These are phyloP conservation scores for Picathartes gymnocephalus DNA, from an alignment of 2,113 vertebrate genomes.

Conservation along the genomic window DNA sequence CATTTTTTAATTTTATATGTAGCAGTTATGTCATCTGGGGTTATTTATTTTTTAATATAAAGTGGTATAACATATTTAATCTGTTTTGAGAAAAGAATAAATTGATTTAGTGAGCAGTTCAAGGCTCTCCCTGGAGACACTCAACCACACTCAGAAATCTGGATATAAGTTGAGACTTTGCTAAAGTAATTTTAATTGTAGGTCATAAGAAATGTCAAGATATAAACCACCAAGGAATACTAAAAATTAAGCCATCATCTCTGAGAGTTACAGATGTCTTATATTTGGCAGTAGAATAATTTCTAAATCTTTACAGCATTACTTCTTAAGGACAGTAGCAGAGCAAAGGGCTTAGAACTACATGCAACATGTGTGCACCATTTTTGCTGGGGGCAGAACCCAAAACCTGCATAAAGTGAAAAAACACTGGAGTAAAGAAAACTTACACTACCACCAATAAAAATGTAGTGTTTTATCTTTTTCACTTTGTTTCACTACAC, in stretches of 20 bases:
- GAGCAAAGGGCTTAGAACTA: background rate
- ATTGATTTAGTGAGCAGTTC: slow-evolving; percentile 43
- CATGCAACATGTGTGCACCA: background rate
- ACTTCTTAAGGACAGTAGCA: background rate
- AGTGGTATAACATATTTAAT: slow-evolving; percentile 43
- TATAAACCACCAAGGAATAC: slow-evolving; percentile 36
- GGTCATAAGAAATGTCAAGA: slow-evolving; percentile 39
- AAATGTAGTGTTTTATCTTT: background rate
- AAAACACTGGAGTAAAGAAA: background rate
- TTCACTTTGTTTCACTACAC: background rate
- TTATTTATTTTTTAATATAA: slow-evolving; percentile 54
- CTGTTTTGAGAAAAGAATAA: slow-evolving; percentile 49
- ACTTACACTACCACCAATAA: background rate
- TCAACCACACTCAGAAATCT: slow-evolving; percentile 13
- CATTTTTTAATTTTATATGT: slow-evolving; percentile 17
- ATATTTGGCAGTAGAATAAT: background rate
- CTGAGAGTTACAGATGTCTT: background rate
- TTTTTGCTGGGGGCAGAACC: background rate
- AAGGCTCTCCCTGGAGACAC: slow-evolving; percentile 29
- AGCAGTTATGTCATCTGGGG: background rate
- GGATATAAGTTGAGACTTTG: slow-evolving; percentile 16
- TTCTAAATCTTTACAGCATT: background rate
- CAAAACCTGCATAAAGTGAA: background rate
- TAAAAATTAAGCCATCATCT: slow-evolving; percentile 51
- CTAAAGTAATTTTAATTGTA: slow-evolving; percentile 41